Base-by-base conservation (phyloP, 2,113 vertebrate genomes). In the Glaucidium brasilianum region DNA sequence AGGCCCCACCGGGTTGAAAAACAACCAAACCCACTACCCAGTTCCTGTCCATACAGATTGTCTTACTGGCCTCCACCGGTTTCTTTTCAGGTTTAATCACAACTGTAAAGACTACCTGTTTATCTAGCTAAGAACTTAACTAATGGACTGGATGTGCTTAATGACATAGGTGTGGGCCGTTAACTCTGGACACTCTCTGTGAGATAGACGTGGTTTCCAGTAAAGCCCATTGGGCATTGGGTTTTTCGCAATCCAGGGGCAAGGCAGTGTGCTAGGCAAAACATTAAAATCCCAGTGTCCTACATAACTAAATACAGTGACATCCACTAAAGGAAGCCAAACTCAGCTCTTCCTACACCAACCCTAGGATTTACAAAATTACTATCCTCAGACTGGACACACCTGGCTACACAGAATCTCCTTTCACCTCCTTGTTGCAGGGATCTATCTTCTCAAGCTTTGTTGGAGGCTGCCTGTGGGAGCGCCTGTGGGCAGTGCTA, bases 251-350 rank as follows among this genome's bases (percentile, higher is more conserved):
- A 47, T 58, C 71, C 71, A 60, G 50, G 53, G 78, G 58, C 89
- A 71, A 77, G 68, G 72, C 85, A 89, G 52, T 15, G 85, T 79
- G 78, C 92, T 79, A 71, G 55, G 75, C 66, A 82, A 79, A 91
- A 90, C 13, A 27, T 68, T 89, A 94, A 67, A 60, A 62, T 55
- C 29, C 37, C 83, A 84, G 12, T 60, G 50, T 21, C 47, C 55
- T 79, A 55, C 34, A 72, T 34, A 17, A 29, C 34, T 60, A 59
- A 52, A 71, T 29, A n/a, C 21, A 30, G n/a, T 1, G 7, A 75
- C n/a, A 60, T 16, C 9, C 63, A 77, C 15, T 3, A 4, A 67
- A 50, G 47, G 53, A 81, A 26, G 56, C 12, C 58, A 60, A 68
- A 39, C 25, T 75, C 75, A 49, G 34, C 21, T 49, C 20, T 82